These are phyloP conservation scores for Chloropsis hardwickii DNA, from an alignment of 2,113 vertebrate species.

Conservation along the genomic window DNA sequence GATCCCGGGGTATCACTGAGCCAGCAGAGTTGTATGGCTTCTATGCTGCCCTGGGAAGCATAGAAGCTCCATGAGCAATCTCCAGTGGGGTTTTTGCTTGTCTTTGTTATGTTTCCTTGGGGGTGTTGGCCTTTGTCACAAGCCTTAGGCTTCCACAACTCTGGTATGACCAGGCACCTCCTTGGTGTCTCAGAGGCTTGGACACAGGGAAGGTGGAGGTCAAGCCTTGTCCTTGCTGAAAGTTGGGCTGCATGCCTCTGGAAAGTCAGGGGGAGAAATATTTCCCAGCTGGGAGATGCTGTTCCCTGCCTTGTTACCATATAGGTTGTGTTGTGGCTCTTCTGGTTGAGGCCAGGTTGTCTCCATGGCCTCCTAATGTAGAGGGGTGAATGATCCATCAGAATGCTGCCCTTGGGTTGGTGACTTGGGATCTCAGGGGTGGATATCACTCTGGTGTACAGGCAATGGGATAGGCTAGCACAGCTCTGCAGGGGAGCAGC, in stretches of 20 bases:
- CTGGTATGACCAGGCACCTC: background rate
- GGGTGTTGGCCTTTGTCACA: background rate
- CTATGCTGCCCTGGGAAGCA: background rate
- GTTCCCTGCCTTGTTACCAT: background rate
- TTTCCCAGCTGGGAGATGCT: background rate
- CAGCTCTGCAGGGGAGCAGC: background rate
- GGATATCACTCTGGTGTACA: background rate
- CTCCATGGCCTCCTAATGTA: background rate
- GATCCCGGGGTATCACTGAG: background rate
- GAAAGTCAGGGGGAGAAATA: background rate
- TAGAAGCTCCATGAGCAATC: background rate
- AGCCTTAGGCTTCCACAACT: background rate
- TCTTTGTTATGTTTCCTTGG: conserved; percentile 24
- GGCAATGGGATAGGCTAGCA: background rate
- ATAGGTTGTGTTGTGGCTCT: background rate
- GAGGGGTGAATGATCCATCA: rapidly evolving
- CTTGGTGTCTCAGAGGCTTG: background rate
- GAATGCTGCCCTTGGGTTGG: background rate
- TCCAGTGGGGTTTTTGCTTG: background rate
- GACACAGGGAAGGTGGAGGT: background rate
- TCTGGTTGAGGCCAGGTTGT: background rate
- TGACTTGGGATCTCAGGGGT: background rate
- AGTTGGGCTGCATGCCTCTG: background rate
- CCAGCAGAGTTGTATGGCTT: background rate
- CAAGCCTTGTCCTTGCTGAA: background rate